phyloP scores from a whole-genome alignment of 1,140 invertebrate species.

The Scaptomyza hsui region DNA sequence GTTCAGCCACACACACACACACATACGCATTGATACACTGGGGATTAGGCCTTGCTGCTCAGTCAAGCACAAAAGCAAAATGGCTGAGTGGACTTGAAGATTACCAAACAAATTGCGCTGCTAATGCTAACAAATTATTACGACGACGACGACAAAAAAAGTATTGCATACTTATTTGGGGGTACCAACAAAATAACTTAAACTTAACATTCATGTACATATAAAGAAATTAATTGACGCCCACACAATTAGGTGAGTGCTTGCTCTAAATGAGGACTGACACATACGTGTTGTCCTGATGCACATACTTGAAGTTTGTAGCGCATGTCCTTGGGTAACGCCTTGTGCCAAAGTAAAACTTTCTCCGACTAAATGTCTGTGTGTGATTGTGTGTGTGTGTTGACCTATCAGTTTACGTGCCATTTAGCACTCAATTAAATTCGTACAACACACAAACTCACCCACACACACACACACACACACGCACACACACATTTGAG shows the following conservation, averaged over 20 bases:
- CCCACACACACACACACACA: slow-evolving; percentile 17
- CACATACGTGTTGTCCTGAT: slow-evolving; percentile 48
- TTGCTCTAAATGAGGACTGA: slow-evolving; percentile 31
- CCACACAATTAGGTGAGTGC: slow-evolving; percentile 57
- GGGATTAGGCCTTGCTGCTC: slow-evolving; percentile 60
- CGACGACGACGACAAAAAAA: slow-evolving; percentile 12
- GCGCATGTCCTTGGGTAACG: slow-evolving; percentile 63
- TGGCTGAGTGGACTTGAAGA: slow-evolving; percentile 49
- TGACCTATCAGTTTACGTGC: slow-evolving; percentile 82
- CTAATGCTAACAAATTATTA: slow-evolving; percentile 51
- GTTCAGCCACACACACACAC: slow-evolving; percentile 41
- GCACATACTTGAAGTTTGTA: slow-evolving; percentile 52
- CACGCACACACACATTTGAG: slow-evolving; percentile 53
- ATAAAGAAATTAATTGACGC: slow-evolving; percentile 58
- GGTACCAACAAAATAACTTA: slow-evolving; percentile 17
- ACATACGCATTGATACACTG: slow-evolving; percentile 27
- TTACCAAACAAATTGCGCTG: slow-evolving; percentile 77
- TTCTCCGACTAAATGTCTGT: slow-evolving; percentile 28
- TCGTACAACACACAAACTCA: slow-evolving; percentile 64
- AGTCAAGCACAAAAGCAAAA: slow-evolving; percentile 53
- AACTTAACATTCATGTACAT: slow-evolving; percentile 36
- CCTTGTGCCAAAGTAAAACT: slow-evolving; percentile 55
- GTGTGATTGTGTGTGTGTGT: slow-evolving; percentile 44
- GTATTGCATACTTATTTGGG: slow-evolving; percentile 43
- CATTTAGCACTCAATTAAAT: slow-evolving; percentile 84